Percentiles rank a stretch among this genome's conserved stretches.
phyloP scores from a whole-genome alignment of 2,113 vertebrate species.

The Hydrochoerus hydrochaeris region DNA sequence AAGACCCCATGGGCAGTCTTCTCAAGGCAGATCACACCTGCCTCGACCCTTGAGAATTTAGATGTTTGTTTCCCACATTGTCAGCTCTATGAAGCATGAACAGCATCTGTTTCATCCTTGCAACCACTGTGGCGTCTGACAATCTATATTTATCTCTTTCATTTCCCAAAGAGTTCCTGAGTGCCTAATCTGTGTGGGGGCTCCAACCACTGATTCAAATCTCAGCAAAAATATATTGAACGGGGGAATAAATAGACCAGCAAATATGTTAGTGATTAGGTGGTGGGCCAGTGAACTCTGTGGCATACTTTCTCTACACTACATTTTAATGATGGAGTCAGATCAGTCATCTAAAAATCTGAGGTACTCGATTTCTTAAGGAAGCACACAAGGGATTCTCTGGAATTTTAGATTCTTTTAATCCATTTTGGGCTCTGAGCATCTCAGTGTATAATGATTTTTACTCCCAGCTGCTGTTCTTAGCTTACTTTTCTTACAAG shows the following conservation, averaged over 20 bases:
- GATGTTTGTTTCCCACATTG: neutral
- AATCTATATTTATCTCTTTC: neutral
- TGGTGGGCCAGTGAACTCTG: neutral
- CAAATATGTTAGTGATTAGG: neutral
- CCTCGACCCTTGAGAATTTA: neutral
- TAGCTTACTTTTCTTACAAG: conserved; percentile 23
- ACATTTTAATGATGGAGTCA: neutral
- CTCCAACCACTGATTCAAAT: neutral
- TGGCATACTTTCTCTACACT: neutral
- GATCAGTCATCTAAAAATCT: neutral
- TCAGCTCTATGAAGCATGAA: neutral
- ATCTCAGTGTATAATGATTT: conserved; percentile 15
- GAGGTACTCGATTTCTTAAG: neutral
- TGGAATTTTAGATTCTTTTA: conserved; percentile 44
- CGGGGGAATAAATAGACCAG: neutral
- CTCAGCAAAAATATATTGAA: neutral
- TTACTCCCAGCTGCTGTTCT: conserved; percentile 1
- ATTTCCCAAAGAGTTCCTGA: neutral
- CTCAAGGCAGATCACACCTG: neutral
- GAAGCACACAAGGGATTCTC: conserved; percentile 8
- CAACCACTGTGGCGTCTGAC: neutral
- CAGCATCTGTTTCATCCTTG: neutral
- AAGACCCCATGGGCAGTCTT: neutral
- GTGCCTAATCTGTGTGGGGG: neutral
- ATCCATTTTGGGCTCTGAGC: neutral